Evolutionary conservation across 2,888 invertebrate genomes (phyloP), one percentile per base, ranked within the genome.

Genomic region (Eurytoma californica): DNA sequence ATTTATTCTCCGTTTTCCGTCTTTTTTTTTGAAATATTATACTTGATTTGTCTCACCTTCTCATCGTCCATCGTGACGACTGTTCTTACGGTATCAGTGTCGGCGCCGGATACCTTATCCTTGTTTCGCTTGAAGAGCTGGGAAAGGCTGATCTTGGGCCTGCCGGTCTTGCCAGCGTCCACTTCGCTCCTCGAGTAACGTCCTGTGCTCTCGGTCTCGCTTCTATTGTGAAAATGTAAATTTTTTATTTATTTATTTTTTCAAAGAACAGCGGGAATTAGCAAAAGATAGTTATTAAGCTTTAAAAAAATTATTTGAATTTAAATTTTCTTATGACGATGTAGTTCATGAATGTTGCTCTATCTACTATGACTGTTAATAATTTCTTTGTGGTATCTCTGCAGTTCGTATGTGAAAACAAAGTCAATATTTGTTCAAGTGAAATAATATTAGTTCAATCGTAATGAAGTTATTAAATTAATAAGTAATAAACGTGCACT

Each of bases 191-290:
- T 88, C 18, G 90, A 90, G 82, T 89, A 90, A 68, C 88, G 86
- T 39, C 89, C 94, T 74, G 93, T 93, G 87, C 94, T 94, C 89
- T 94, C 94, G 58, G 94, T 94, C 90, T 94, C 94, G 87, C 94
- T 94, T 88, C 94, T 94, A 68, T 30, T 73, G 9, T 66, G 58
- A 58, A 60, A 82, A 70, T 79, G 78, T 75, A 70, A n/a, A 16
- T 30, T n/a, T 30, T 39, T 65, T 49, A 7, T 67, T 12, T 28
- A 18, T 24, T 55, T 20, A 63, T 55, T 55, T 39, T 28, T 53
- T 3, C 14, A 16, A 9, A 49, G 12, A 20, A 16, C 13, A 13
- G 18, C 14, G 18, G 16, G n/a, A 39, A 39, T 13, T 55, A 18
- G 16, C 57, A 14, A 20, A 57, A 5, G 58, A 60, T 18, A 24